Evolutionary conservation across 2,888 invertebrate genomes (phyloP), one percentile per base, ranked within the genome.

Genomic region (Synergus itoensis): DNA sequence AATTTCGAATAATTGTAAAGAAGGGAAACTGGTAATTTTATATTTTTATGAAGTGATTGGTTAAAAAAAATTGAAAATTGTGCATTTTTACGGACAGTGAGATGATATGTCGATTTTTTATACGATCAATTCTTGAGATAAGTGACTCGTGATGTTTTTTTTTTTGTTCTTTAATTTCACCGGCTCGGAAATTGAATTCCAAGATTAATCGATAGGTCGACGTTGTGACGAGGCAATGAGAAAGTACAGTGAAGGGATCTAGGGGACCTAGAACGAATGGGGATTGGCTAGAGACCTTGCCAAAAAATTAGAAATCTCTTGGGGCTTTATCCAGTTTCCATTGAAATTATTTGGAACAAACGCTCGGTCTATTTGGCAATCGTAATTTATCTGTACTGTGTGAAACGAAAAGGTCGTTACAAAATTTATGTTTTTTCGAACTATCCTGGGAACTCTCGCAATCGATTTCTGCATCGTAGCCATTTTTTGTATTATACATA

Each of bases 261-360:
- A 12, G 60, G 60, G 41, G n/a, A n/a, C 18, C 40, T 41, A 65
- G 65, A 41, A 40, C n/a, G 65, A 41, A 3, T 4, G n/a, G 41
- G n/a, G 40, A 12, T 65, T 41, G 18, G 40, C 41, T 65, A 41
- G 41, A 41, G 41, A 40, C 40, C 41, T 65, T 65, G 65, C 65
- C 65, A 65, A 65, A 65, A 65, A 65, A 65, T 65, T 16, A 41
- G 65, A 41, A n/a, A n/a, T 11, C 65, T n/a, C 40, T 65, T 65
- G n/a, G 41, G 65, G n/a, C 36, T 65, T 65, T 65, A 40, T 40
- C n/a, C 36, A 40, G 36, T n/a, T n/a, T 65, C 40, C 41, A 65
- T 41, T 65, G 41, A 41, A 65, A 65, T 65, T 65, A 40, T 65
- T n/a, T 40, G 41, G 65, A 65, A 65, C 65, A 65, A 65, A 65